Evolutionary conservation across 37 sponge, comb jelly and placozoan species (phyloP), one percentile per base, ranked within the genome.

Genomic region (Ephydatia muelleri): DNA sequence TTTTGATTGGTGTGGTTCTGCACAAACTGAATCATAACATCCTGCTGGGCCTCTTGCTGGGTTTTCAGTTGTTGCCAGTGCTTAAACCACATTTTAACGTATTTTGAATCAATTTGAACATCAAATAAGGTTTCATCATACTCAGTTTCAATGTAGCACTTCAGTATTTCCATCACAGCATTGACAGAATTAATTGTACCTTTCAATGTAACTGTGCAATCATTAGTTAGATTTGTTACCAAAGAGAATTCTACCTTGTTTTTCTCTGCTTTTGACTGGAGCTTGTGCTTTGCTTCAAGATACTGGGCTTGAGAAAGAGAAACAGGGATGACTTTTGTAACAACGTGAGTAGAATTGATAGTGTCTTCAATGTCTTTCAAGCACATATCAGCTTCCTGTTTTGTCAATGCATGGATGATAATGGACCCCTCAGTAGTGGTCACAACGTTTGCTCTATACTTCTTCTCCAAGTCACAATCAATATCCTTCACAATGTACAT

Each of bases 31-130:
- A 89, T n/a, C n/a, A 80, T 73, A 5, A 84, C 26, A 19, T 89
- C 80, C 35, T 35, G 38, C 0, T 28, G 16, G 80, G 25, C 65
- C 34, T 84, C 85, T 67, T 80, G 22, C 14, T 89, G 57, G 26
- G 75, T 80, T 25, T 79, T 75, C 25, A 85, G 28, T 38, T 75
- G 69, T 34, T 36, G 49, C 90, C 90, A 89, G 38, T 71, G 69
- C 36, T 80, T 79, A 26, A 65, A 28, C 90, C 90, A 89, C 85
- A 84, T 80, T 9, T 35, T 37, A 74, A 65, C 48, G 26, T 47
- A 49, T 36, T 43, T 72, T 8, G 33, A 5, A 31, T 49, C 34
- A 31, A 68, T 49, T 4, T 32, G 26, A 64, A 89, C 65, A 21
- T 49, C 57, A 75, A 84, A 89, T n/a, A 9, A 36, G 43, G 29